phyloP scores from a whole-genome alignment of 2,888 invertebrate genomes.

The Calameuta filiformis region DNA sequence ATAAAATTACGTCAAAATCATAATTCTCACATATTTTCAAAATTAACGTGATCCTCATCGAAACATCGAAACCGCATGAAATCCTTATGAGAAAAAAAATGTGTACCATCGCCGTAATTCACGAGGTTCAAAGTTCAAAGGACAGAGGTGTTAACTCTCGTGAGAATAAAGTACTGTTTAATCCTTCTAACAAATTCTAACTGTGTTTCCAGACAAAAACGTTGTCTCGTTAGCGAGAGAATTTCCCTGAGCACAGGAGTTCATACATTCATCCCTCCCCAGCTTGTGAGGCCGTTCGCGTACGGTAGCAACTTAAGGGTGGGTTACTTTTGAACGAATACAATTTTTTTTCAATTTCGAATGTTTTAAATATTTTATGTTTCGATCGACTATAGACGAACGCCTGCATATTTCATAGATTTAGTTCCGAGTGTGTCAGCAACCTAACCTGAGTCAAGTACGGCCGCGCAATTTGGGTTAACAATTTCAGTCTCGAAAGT shows the following conservation, averaged over 20 bases:
- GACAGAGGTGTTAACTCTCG: neutral
- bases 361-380: neutral
- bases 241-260: neutral
- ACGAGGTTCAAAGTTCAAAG: neutral
- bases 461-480: slow-evolving; percentile 33
- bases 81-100: neutral
- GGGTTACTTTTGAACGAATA: neutral
- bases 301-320: neutral
- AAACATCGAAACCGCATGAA: neutral
- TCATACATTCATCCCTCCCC: neutral
- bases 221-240: neutral
- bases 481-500: slow-evolving; percentile 42
- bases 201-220: neutral
- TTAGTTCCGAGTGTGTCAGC: neutral
- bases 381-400: too few relatives aligned
- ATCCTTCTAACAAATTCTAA: neutral
- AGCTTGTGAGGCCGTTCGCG: neutral
- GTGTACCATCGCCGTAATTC: neutral
- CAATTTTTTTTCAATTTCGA: neutral
- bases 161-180: neutral
- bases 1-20: neutral
- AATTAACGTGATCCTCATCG: neutral
- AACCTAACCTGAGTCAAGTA: neutral
- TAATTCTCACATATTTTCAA: neutral
- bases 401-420: neutral